Evolutionary conservation across 2,113 vertebrate species (phyloP).

Genomic region (Daubentonia madagascariensis): DNA sequence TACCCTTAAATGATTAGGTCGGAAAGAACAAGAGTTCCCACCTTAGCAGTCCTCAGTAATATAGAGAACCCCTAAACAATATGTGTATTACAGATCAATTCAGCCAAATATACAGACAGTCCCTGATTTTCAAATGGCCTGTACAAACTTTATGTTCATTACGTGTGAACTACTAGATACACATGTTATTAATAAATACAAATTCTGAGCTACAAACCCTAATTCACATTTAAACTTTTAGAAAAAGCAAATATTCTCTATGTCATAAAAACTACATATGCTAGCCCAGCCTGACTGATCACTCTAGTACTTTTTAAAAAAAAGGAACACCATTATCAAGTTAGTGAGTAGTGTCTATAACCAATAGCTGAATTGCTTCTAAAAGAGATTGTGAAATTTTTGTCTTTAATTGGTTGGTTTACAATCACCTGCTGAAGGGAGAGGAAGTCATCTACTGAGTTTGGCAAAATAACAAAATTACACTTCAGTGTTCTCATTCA

Average conservation of each 20-base stretch:
- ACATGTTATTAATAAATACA: neutral
- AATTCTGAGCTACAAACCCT: neutral
- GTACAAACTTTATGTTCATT: neutral
- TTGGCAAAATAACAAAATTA: neutral
- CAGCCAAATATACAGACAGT: neutral
- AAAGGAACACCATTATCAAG: neutral
- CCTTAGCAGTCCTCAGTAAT: neutral
- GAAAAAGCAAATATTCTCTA: neutral
- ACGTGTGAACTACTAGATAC: neutral
- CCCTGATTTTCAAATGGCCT: neutral
- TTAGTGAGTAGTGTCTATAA: neutral
- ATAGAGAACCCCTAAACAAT: neutral
- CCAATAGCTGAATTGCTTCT: neutral
- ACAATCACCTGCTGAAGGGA: neutral
- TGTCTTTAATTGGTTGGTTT: neutral
- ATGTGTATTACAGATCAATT: neutral
- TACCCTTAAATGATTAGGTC: neutral
- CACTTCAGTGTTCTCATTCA: neutral
- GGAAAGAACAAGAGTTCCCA: neutral
- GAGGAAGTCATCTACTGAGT: neutral
- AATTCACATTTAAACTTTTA: conserved; percentile 30
- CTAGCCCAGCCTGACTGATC: neutral
- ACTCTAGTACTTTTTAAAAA: neutral
- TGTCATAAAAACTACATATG: neutral
- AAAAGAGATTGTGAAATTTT: neutral